Conservation (phyloP, 2,113 vertebrate species). For the Pollimyrus isidori region DNA sequence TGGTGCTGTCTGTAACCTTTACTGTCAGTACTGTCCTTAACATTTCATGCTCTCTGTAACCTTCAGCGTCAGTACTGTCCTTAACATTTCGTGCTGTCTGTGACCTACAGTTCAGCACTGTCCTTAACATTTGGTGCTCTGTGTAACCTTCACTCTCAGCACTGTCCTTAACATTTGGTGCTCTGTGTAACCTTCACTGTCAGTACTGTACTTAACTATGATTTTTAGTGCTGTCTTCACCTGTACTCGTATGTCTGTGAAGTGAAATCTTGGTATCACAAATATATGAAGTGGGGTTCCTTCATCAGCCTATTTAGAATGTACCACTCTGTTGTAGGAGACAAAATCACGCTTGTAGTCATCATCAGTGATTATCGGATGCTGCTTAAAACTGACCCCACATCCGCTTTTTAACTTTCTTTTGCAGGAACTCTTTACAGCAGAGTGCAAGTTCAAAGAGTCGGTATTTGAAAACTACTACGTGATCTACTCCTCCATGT, state of each 20-base stretch:
- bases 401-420: constrained; percentile 14
- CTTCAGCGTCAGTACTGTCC: not conserved
- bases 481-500: constrained; percentile 98
- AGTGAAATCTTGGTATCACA: not conserved
- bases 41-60: not conserved
- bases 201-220: not conserved
- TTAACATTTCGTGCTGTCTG: not conserved
- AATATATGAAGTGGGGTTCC: not conserved
- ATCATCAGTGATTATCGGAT: not conserved
- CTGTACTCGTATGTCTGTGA: not conserved
- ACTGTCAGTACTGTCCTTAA: not conserved
- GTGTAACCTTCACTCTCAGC: not conserved
- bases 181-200: not conserved
- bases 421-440: constrained; percentile 90
- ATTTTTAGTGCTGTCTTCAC: not conserved
- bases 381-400: not conserved
- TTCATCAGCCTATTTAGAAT: not conserved
- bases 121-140: not conserved
- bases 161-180: not conserved
- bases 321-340: not conserved
- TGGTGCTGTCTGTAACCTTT: not conserved
- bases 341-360: not conserved
- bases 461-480: constrained; percentile 99
- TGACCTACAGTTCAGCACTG: not conserved
- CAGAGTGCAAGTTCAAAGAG: constrained; percentile 98